A percentile compares a stretch with the other conserved stretches of the same genome.
Evolutionary conservation across 1,140 invertebrate genomes (phyloP).

Genomic region (Stratiolaelaps scimitus): DNA sequence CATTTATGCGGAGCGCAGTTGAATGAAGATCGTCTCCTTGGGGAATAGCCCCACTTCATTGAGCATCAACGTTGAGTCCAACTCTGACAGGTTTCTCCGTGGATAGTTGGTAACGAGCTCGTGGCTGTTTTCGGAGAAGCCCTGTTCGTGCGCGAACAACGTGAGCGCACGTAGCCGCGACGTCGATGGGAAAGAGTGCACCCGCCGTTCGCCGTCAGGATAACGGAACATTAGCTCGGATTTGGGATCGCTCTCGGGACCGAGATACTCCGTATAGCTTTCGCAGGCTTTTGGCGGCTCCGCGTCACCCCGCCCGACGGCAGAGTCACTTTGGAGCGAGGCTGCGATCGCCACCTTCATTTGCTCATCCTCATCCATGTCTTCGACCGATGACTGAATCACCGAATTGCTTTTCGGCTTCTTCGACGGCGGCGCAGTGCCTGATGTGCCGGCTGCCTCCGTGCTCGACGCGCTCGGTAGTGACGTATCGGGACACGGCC

Average conservation of each 20-base stretch:
- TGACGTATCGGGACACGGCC: constrained; percentile 38
- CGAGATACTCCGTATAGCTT: constrained; percentile 38
- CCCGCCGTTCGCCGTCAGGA: constrained; percentile 43
- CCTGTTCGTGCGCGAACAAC: constrained; percentile 40
- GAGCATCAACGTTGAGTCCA: constrained; percentile 41
- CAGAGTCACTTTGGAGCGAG: constrained; percentile 38
- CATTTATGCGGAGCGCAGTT: constrained; percentile 33
- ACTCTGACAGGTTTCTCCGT: constrained; percentile 40
- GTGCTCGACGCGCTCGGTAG: not conserved
- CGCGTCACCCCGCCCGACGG: constrained; percentile 23
- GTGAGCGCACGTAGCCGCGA: constrained; percentile 44
- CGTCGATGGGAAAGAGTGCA: constrained; percentile 41
- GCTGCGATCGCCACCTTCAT: constrained; percentile 45
- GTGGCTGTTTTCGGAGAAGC: constrained; percentile 42
- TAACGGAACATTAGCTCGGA: constrained; percentile 42
- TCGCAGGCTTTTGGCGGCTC: constrained; percentile 29
- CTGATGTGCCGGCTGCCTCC: too few species aligned
- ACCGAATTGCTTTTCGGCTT: constrained; percentile 29
- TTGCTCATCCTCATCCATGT: constrained; percentile 43
- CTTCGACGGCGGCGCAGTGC: too few species aligned
- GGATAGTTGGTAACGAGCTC: constrained; percentile 47
- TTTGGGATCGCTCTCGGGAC: constrained; percentile 38
- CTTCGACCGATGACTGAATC: constrained; percentile 41
- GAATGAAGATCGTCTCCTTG: constrained; percentile 45
- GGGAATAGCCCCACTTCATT: constrained; percentile 43